Base-by-base conservation (phyloP, 2,113 vertebrate species). In the Ceuthmochares aereus region DNA sequence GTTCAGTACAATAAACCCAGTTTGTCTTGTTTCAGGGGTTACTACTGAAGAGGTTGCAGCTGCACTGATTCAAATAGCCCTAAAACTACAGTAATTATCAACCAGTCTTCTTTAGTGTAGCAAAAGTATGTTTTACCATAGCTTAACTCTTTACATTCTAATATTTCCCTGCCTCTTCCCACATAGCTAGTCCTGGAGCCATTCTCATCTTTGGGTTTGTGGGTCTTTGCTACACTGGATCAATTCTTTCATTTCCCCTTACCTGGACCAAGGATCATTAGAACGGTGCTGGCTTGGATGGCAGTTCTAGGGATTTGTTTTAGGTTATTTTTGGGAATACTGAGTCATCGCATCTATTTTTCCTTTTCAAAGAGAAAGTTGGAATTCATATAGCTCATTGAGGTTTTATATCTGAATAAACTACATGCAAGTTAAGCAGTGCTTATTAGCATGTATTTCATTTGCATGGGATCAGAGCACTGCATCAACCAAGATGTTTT, bases 21-120 rank as follows among this genome's bases (percentile, higher is more conserved):
- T 98, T 98, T 98, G 98, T 98, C 96, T 98, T 98, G 98, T 99
- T 98, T 98, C 98, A 98, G 98, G 98, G 99, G 98, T 98, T 98
- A 99, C 98, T 97, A 97, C 98, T 99, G 98, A 99, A 99, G 99
- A 99, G 99, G 98, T 98, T 99, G 99, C 99, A 99, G 99, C 99
- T 99, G 99, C 99, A 98, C 97, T 98, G 98, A 99, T 98, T 99
- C 98, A 98, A 98, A 98, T 98, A 98, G 98, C 97, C 98, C 98
- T 95, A 98, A 98, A 98, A 98, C 98, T 98, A 99, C 98, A 98
- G 98, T 99, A 99, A 99, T 99, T 99, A 99, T 98, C 98, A 98
- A 97, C 98, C 99, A 98, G 97, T 99, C 99, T 98, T 98, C 98
- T 98, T 98, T 98, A 98, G 98, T 98, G 97, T 97, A 97, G 98